Base-by-base conservation (phyloP, 2,113 vertebrate genomes). In the Daboia siamensis region DNA sequence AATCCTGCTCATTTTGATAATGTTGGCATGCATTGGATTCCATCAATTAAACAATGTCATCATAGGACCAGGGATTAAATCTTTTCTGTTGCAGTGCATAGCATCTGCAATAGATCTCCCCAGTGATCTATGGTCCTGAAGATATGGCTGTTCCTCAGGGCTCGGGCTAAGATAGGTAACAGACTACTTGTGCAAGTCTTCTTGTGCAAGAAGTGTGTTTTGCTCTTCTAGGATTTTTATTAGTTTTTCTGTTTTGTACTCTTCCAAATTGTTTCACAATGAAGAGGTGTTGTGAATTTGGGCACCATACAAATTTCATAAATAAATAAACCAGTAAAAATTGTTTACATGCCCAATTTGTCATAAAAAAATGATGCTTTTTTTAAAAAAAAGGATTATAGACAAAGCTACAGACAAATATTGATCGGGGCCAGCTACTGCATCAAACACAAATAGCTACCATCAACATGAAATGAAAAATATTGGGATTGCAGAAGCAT, bases 371-470 rank as follows among this genome's bases (percentile, higher is more conserved):
- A 95, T 57, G 90, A 95, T 95, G 69, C 56, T 96, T 93, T 52
- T 89, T 96, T 96, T 94, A 91, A 94, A 95, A 94, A 46, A 64
- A 92, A 95, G 90, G 87, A 93, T 93, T 94, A 93, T 92, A 95
- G 93, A 74, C 91, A 90, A 91, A 87, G 90, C 9, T 69, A 61
- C 23, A 91, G 12, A 54, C 39, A 69, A 17, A 44, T 17, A 26
- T 29, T n/a, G 24, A 59, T 23, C 13, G 39, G 20, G 23, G 44
- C 11, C 23, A 54, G 56, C 39, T 17, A 61, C 23, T 33, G 17
- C 29, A 39, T 55, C n/a, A 90, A 54, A 74, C 10, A n/a, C 48
- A 90, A 52, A 20, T 13, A 52, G 56, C 29, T 90, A 74, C 4
- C 26, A n/a, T 10, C 13, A 55, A 33, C 10, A 24, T 33, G 26